These are phyloP conservation scores for Palythoa heliodiscus DNA, from an alignment of 92 coral and sea anemone genomes.

Conservation along the genomic window DNA sequence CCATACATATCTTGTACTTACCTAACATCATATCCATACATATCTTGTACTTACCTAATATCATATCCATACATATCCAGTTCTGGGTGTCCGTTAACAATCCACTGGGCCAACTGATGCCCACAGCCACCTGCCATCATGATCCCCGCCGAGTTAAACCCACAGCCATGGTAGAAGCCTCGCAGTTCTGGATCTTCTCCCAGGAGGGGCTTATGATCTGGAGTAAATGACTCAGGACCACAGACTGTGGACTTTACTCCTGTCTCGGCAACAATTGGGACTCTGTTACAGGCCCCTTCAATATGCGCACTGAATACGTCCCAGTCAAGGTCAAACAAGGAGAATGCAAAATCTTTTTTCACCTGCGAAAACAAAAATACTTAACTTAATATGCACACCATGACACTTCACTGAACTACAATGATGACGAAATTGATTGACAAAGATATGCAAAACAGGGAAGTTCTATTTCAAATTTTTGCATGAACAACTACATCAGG, in stretches of 20 bases:
- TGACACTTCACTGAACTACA: too few species aligned
- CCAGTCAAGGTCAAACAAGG: slow-evolving; percentile 97
- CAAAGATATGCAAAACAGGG: too few species aligned
- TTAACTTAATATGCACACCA: neutral
- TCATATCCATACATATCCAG: slow-evolving; percentile 68
- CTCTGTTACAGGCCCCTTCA: slow-evolving; percentile 93
- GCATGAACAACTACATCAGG: too few species aligned
- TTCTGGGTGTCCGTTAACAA: slow-evolving; percentile 90
- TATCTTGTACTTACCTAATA: too few species aligned
- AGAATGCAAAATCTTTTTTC: slow-evolving; percentile 91
- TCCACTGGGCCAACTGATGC: slow-evolving; percentile 93
- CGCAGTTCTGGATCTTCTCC: slow-evolving; percentile 95
- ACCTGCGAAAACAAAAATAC: slow-evolving; percentile 59
- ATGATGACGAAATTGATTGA: too few species aligned
- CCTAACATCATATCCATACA: too few species aligned
- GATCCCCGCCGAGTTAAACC: slow-evolving; percentile 94
- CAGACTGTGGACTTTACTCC: slow-evolving; percentile 98
- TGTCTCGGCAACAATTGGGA: slow-evolving; percentile 89
- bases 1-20: too few species aligned
- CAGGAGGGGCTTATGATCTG: slow-evolving; percentile 96
- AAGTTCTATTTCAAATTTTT: too few species aligned
- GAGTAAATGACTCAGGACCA: slow-evolving; percentile 98
- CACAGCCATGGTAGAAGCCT: slow-evolving; percentile 97
- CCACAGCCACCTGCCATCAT: slow-evolving; percentile 99
- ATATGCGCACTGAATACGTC: slow-evolving; percentile 96